A percentile compares a stretch with the other conserved stretches of the same genome.
Evolutionary conservation across 2,113 vertebrate genomes (phyloP).

Genomic region (Xiphophorus couchianus): DNA sequence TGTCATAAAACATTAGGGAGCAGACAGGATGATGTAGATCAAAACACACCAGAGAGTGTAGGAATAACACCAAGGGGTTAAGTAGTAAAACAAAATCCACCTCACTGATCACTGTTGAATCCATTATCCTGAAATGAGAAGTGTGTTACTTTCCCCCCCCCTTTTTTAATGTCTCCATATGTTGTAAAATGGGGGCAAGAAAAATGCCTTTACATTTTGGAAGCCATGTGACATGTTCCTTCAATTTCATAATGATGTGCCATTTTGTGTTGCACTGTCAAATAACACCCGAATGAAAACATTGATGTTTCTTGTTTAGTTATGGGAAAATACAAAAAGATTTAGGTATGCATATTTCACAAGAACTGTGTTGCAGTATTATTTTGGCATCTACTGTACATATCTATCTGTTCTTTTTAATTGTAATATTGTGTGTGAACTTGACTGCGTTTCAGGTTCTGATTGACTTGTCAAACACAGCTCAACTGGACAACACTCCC

Average conservation of each 20-base stretch:
- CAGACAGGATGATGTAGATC: too few species aligned
- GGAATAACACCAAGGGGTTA: too few species aligned
- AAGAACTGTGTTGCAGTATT: not conserved
- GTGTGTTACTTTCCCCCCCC: too few species aligned
- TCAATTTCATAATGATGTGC: not conserved
- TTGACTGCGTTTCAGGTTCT: conserved; percentile 82
- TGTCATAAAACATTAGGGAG: too few species aligned
- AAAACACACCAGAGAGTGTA: too few species aligned
- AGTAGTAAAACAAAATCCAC: too few species aligned
- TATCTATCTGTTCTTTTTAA: not conserved
- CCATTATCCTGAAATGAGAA: too few species aligned
- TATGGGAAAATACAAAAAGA: not conserved
- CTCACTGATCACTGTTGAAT: too few species aligned
- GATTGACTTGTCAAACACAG: conserved; percentile 91
- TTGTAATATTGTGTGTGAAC: conserved; percentile 6
- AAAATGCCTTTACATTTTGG: not conserved
- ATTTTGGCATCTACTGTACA: not conserved
- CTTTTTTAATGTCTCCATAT: too few species aligned
- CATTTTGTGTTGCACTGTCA: not conserved
- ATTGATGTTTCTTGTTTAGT: not conserved
- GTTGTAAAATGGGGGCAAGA: too few species aligned
- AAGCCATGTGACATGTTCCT: not conserved
- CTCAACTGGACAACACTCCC: conserved; percentile 93
- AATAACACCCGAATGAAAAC: not conserved
- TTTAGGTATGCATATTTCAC: not conserved